Percentiles rank a stretch among this genome's conserved stretches.
These are phyloP conservation scores for Epinotia brunnichana DNA, from an alignment of 2,888 invertebrate species.

Conservation along the genomic window DNA sequence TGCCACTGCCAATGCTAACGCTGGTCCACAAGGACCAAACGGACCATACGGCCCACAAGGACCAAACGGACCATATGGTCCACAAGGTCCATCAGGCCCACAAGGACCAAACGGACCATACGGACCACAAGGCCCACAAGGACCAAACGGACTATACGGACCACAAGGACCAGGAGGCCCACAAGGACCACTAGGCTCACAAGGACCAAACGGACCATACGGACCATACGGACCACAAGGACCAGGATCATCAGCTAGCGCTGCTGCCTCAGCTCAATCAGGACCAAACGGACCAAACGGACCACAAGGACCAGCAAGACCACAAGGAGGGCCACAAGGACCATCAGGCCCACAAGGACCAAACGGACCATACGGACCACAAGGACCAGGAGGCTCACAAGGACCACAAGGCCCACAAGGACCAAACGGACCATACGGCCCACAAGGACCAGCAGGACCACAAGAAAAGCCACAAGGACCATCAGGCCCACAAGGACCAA, in stretches of 20 bases:
- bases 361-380: slow-evolving; percentile 33
- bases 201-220: slow-evolving; percentile 17
- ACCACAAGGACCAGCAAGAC: slow-evolving; percentile 34
- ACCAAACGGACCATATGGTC: too few relatives aligned
- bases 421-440: too few relatives aligned
- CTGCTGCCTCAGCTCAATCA: slow-evolving; percentile 32
- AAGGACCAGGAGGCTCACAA: too few relatives aligned
- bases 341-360: too few relatives aligned
- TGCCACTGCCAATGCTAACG: slow-evolving; percentile 3
- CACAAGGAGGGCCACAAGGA: too few relatives aligned
- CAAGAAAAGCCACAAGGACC: too few relatives aligned
- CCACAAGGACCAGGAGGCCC: slow-evolving; percentile 39
- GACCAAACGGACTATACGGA: neutral
- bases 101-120: neutral
- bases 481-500: too few relatives aligned
- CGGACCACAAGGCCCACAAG: slow-evolving; percentile 29
- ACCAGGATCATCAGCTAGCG: slow-evolving; percentile 18
- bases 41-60: slow-evolving; percentile 26
- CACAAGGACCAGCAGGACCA: too few relatives aligned
- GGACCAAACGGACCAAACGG: slow-evolving; percentile 18
- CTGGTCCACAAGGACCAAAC: neutral
- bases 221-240: slow-evolving; percentile 26
- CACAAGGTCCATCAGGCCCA: slow-evolving; percentile 16
- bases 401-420: too few relatives aligned
- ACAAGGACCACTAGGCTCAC: slow-evolving; percentile 23